Evolutionary conservation across 2,113 vertebrate genomes (phyloP), one percentile per base, ranked within the genome.

Genomic region (Phoenicopterus ruber): DNA sequence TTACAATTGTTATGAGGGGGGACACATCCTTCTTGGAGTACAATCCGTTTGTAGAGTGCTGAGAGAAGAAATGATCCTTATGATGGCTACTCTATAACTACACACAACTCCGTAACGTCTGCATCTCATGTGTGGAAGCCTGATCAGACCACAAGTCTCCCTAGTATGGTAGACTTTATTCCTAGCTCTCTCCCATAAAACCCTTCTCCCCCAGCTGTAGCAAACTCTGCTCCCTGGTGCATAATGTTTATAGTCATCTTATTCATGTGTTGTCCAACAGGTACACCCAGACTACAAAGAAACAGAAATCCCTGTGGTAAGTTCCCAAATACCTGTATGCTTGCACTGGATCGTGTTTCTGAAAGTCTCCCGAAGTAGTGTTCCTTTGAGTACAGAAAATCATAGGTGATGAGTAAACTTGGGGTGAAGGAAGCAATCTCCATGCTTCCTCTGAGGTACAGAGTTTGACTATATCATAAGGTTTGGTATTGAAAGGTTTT

Each of bases 201-300:
- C 14, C 4, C 21, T 74, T 58, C 17, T 81, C 2, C 10, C 34
- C 7, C 1, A 49, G 14, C 38, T 71, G 17, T 57, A 52, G 20
- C 17, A 76, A 76, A 46, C 58, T 82, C 32, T 76, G 20, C 26
- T 84, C 17, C 28, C 22, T 38, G 1, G 17, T 70, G 6, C 40
- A 8, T 76, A 17, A 49, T 72, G 10, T 65, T 94, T 44, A 90
- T 34, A 55, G 12, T 50, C 12, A 21, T n/a, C 69, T 57, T 61
- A 38, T 76, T 91, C 5, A 0, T 94, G 20, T 95, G 24, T 82
- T 87, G 70, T 85, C 67, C 93, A 89, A 82, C 89, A 97, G 96
- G 93, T 97, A 93, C 91, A 88, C 17, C 42, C 90, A 81, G 93
- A 95, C 79, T 79, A 89, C 73, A 89, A 97, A 59, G 90, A 97